Percentiles rank a stretch among this genome's conserved stretches.
These are phyloP conservation scores for Laspeyria flexula DNA, from an alignment of 2,888 invertebrate species.

Conservation along the genomic window DNA sequence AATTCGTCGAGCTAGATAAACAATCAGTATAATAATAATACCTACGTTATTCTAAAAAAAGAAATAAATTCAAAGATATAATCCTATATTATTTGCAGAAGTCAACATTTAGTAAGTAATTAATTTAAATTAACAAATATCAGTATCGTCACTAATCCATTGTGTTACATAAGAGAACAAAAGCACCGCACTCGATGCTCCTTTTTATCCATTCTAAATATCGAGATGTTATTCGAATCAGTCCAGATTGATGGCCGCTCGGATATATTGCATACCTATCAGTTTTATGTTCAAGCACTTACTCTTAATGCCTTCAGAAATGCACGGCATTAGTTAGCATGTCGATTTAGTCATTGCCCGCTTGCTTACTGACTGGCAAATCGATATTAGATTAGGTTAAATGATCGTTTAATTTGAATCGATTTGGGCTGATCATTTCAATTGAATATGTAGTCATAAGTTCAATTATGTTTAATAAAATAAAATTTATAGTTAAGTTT, in stretches of 20 bases:
- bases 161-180: slow-evolving; percentile 44
- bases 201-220: slow-evolving; percentile 56
- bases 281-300: slow-evolving; percentile 82
- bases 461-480: background rate
- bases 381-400: slow-evolving; percentile 59
- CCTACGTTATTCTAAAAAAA: no score
- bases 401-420: slow-evolving; percentile 52
- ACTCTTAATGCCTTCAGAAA: slow-evolving; percentile 77
- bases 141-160: slow-evolving; percentile 19
- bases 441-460: background rate
- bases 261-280: slow-evolving; percentile 82
- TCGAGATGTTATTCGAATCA: slow-evolving; percentile 60
- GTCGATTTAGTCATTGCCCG: slow-evolving; percentile 58
- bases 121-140: no score
- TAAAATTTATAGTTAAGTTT: no score
- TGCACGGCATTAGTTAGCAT: slow-evolving; percentile 72
- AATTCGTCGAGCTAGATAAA: no score
- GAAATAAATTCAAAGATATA: no score
- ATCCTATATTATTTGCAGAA: no score
- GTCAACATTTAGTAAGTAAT: no score
- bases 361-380: slow-evolving; percentile 60
- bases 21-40: no score
- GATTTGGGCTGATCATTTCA: slow-evolving; percentile 10
- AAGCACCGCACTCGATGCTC: slow-evolving; percentile 45
- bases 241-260: slow-evolving; percentile 66